Percentiles rank a stretch among this genome's conserved stretches.
These are phyloP conservation scores for Microctenopoma steveboyesi DNA, from an alignment of 2,797 vertebrate genomes.

Conservation along the genomic window DNA sequence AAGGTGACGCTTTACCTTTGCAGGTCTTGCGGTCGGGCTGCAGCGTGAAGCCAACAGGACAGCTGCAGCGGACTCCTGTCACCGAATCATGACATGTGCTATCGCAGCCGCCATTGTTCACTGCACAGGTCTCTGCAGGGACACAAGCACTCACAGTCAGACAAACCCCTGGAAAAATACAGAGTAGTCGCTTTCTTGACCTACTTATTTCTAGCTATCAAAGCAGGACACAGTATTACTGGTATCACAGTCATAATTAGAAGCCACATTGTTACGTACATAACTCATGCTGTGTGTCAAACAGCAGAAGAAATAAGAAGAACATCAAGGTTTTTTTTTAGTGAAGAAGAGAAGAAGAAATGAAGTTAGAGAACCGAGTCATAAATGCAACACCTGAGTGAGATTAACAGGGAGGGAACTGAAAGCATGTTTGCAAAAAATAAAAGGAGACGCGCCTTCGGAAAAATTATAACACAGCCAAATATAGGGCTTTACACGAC, in stretches of 20 bases:
- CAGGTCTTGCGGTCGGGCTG: constrained; percentile 96
- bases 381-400: constrained; percentile 41
- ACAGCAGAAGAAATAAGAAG: constrained; percentile 32
- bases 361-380: constrained; percentile 14
- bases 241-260: constrained; percentile 23
- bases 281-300: constrained; percentile 27
- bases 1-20: constrained; percentile 87
- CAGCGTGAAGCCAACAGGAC: constrained; percentile 96
- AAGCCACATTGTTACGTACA: constrained; percentile 27
- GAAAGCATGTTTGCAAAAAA: constrained; percentile 37
- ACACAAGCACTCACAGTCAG: constrained; percentile 61
- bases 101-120: constrained; percentile 98
- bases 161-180: constrained; percentile 36
- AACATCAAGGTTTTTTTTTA: constrained; percentile 38
- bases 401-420: constrained; percentile 35
- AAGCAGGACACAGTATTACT: constrained; percentile 44
- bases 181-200: constrained; percentile 26
- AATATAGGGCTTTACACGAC: constrained; percentile 17
- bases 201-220: constrained; percentile 46
- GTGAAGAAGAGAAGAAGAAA: constrained; percentile 13
- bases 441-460: constrained; percentile 24
- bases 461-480: constrained; percentile 44
- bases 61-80: constrained; percentile 96
- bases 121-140: constrained; percentile 93
- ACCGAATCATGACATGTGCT: constrained; percentile 97